Percentiles rank a stretch among this genome's conserved stretches.
Conservation (phyloP, 2,888 invertebrate genomes). For the Ophion ellenae region DNA sequence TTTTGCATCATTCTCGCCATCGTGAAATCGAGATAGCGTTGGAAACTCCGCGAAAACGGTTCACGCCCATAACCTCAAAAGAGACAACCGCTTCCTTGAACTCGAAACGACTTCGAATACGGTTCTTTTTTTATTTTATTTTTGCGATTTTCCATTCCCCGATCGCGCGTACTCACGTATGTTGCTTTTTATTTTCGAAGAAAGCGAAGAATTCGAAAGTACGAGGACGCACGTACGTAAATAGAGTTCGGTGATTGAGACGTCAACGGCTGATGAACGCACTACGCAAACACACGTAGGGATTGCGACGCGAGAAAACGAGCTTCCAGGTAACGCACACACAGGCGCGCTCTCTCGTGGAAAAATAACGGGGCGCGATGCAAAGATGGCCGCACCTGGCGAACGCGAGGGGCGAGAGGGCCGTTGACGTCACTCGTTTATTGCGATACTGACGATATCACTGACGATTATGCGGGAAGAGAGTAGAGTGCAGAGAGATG, state of each 20-base stretch:
- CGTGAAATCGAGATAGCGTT: background rate
- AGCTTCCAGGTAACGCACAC: constrained; percentile 6
- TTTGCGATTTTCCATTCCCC: no score
- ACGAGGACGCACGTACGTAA: background rate
- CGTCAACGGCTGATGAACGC: constrained; percentile 8
- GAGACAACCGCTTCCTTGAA: background rate
- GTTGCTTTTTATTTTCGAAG: background rate
- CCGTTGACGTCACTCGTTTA: constrained; percentile 66
- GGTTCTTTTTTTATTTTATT: no score
- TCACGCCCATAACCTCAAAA: constrained; percentile 77
- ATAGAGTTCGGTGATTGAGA: background rate
- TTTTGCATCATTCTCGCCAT: no score
- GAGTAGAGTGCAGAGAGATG: background rate
- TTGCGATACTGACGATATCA: constrained; percentile 52
- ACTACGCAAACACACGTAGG: background rate
- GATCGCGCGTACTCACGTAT: constrained; percentile 7
- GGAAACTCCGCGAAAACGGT: constrained; percentile 41
- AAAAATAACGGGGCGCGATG: constrained; percentile 60
- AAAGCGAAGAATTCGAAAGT: background rate
- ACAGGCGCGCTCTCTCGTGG: background rate
- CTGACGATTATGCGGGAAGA: background rate
- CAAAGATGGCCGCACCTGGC: constrained; percentile 68
- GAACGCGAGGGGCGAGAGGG: constrained; percentile 30
- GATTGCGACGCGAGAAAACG: constrained; percentile 6
- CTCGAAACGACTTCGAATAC: background rate